Conservation (phyloP, 2,113 vertebrate species). For the Clarias batrachus region DNA sequence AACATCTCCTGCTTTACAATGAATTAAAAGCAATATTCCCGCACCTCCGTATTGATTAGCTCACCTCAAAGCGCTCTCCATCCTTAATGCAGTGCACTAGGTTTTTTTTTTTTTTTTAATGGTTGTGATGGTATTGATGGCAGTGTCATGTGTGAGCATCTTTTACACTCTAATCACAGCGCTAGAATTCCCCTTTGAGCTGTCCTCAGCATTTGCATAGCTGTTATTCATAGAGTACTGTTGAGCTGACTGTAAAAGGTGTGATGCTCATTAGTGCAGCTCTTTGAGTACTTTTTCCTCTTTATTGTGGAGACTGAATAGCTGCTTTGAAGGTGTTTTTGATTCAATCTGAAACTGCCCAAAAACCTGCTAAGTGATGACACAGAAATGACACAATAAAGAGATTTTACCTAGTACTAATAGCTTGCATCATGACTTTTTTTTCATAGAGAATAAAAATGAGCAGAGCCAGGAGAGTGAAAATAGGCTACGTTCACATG, state of each 20-base stretch:
- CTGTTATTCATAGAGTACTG: slow-evolving; percentile 67
- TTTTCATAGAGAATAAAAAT: neutral
- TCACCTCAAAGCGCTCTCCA: slow-evolving; percentile 73
- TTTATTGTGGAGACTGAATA: slow-evolving; percentile 71
- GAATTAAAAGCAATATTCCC: slow-evolving; percentile 50
- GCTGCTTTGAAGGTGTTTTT: slow-evolving; percentile 72
- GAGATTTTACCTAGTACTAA: slow-evolving; percentile 57
- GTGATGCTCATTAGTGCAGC: slow-evolving; percentile 74
- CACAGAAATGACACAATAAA: slow-evolving; percentile 59
- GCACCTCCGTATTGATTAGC: slow-evolving; percentile 75
- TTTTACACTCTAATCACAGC: slow-evolving; percentile 68
- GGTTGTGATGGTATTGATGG: slow-evolving; percentile 78
- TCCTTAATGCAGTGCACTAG: slow-evolving; percentile 75
- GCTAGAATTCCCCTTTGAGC: slow-evolving; percentile 69
- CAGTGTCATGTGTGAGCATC: slow-evolving; percentile 75
- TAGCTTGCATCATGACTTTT: slow-evolving; percentile 8
- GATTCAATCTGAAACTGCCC: slow-evolving; percentile 68
- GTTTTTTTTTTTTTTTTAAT: slow-evolving; percentile 75
- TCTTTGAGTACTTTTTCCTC: slow-evolving; percentile 54
- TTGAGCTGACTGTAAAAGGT: slow-evolving; percentile 63
- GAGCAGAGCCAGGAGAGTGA: neutral
- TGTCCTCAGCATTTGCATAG: slow-evolving; percentile 75
- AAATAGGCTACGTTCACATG: neutral
- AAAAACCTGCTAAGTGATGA: slow-evolving; percentile 54
- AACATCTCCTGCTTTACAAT: slow-evolving; percentile 38